phyloP scores from a whole-genome alignment of 2,888 invertebrate species.

The Fabriciana adippe region DNA sequence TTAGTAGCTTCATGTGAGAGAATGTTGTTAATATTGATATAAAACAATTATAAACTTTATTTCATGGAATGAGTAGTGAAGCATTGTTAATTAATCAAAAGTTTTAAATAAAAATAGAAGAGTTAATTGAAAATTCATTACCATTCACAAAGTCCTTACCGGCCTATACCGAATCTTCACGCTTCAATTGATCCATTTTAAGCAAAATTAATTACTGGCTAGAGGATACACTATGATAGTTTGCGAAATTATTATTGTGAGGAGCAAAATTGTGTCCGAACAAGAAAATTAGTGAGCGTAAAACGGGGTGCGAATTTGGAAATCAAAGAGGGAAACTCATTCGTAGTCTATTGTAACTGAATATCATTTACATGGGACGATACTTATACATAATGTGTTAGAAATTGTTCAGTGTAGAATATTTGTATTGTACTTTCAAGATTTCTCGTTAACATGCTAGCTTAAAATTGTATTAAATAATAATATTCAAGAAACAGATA shows the following conservation, averaged over 20 bases:
- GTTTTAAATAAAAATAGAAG: slow-evolving; percentile 59
- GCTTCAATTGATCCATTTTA: slow-evolving; percentile 81
- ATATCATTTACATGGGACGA: slow-evolving; percentile 77
- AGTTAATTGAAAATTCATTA: slow-evolving; percentile 69
- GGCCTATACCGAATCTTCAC: slow-evolving; percentile 77
- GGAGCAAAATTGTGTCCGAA: slow-evolving; percentile 80
- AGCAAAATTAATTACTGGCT: slow-evolving; percentile 80
- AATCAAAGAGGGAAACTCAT: slow-evolving; percentile 78
- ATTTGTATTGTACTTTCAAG: neutral
- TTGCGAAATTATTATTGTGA: slow-evolving; percentile 81
- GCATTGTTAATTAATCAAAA: slow-evolving; percentile 36
- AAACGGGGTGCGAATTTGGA: slow-evolving; percentile 80
- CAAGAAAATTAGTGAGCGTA: slow-evolving; percentile 82
- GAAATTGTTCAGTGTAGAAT: neutral
- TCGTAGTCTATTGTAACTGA: slow-evolving; percentile 68
- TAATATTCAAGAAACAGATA: too few relatives aligned
- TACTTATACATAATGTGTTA: slow-evolving; percentile 52
- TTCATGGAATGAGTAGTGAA: neutral
- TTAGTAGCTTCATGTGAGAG: too few relatives aligned
- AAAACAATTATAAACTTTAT: neutral
- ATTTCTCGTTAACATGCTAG: neutral
- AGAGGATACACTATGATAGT: slow-evolving; percentile 81
- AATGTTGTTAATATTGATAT: too few relatives aligned
- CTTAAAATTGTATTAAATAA: neutral
- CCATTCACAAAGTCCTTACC: slow-evolving; percentile 67